Evolutionary conservation across 1,140 invertebrate genomes (phyloP).

Genomic region (Rhagoletis pomonella): DNA sequence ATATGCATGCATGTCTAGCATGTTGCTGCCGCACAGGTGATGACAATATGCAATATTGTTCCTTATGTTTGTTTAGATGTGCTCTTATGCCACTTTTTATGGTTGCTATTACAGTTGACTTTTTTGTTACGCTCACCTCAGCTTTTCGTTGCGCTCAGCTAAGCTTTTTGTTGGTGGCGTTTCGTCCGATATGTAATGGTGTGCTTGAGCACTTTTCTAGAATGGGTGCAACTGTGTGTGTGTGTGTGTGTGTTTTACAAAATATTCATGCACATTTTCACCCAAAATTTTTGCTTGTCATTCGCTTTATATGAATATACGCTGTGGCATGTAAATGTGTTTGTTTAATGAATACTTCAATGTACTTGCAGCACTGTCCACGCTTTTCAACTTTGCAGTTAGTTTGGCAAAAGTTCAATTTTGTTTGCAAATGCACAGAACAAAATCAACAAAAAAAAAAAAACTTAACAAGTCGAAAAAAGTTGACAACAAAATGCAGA

Average conservation of each 20-base stretch:
- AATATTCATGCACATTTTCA: neutral
- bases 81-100: neutral
- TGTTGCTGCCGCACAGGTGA: neutral
- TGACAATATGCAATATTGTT: neutral
- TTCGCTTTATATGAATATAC: neutral
- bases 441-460: neutral
- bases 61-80: neutral
- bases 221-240: neutral
- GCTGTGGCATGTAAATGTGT: conserved; percentile 12
- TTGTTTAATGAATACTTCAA: neutral
- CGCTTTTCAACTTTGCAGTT: neutral
- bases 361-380: neutral
- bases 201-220: neutral
- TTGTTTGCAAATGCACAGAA: conserved; percentile 8
- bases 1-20: no score
- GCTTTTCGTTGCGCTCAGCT: no score
- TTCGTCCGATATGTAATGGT: neutral
- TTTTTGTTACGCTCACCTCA: no score
- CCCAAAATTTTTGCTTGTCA: neutral
- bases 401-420: conserved; percentile 48
- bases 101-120: neutral
- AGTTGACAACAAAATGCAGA: neutral
- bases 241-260: neutral
- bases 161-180: neutral
- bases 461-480: no score